Evolutionary conservation across 2,888 invertebrate species (phyloP).

Genomic region (Mythimna loreyi): DNA sequence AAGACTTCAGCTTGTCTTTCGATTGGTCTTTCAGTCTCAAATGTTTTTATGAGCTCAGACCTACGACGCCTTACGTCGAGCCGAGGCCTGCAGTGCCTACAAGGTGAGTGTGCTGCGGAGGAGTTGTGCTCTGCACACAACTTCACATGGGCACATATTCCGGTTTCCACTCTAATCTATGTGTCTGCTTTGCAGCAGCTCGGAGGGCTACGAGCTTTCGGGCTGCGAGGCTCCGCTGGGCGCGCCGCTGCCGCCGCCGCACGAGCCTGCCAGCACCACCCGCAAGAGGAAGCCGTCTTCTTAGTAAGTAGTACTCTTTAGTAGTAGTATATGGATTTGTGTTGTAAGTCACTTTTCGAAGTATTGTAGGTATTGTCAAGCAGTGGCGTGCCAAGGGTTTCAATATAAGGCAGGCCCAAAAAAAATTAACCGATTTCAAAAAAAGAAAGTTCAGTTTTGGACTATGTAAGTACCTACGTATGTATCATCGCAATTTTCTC

Average conservation of each 20-base stretch:
- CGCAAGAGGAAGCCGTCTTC: conserved; percentile 79
- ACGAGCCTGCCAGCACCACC: conserved; percentile 52
- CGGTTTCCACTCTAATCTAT: background rate
- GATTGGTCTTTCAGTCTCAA: background rate
- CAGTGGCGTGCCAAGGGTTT: no score
- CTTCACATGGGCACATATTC: background rate
- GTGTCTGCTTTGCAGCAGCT: conserved; percentile 52
- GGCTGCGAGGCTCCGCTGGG: conserved; percentile 66
- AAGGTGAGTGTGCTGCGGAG: background rate
- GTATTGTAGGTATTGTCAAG: background rate
- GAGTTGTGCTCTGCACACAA: no score
- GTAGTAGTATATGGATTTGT: no score
- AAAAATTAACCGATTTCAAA: no score
- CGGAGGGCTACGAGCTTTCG: conserved; percentile 72
- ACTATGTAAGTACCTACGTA: no score
- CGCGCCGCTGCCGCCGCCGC: conserved; percentile 33
- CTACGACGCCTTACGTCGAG: background rate
- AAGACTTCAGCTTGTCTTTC: background rate
- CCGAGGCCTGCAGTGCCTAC: fast-evolving
- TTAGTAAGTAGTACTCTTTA: conserved; percentile 78
- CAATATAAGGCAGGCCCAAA: no score
- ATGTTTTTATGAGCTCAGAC: background rate
- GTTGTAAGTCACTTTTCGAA: background rate
- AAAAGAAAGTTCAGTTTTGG: no score
- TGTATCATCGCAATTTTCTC: no score